Evolutionary conservation across 2,888 invertebrate species (phyloP), one percentile per base, ranked within the genome.

Genomic region (Drosophila tripunctata): DNA sequence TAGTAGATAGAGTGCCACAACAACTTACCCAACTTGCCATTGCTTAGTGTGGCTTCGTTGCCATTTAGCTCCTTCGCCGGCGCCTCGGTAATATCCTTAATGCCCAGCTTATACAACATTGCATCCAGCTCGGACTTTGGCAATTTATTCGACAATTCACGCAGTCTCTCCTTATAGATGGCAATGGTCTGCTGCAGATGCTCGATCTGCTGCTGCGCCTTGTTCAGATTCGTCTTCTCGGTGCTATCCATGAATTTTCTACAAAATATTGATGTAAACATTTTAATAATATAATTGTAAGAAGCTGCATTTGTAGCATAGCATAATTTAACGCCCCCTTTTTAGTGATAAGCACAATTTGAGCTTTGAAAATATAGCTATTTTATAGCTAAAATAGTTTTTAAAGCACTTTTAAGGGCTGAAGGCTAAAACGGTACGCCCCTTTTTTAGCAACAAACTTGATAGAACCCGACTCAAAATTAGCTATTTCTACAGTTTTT

Each of bases 191-290:
- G 93, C 91, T 98, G 98, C 78, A 98, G 91, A 81, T 95, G 94
- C 88, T 96, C 96, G 72, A 98, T 96, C 90, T 96, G 96, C 83
- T 97, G 95, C 87, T 98, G 96, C 52, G 98, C 93, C 89, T 97
- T 95, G 90, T 96, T 96, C 70, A 96, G 93, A 90, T 98, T 98
- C 62, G 97, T 96, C 90, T 96, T 96, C 60, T 97, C 97, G 55
- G 96, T 96, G 67, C 97, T 97, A 90, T 97, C 98, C 88, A 99
- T 93, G 92, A 98, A 99, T 88, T 97, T 94, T 91, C 96, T 96
- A 92, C 12, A 4, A 31, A 8, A 6, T 2, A 27, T n/a, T n/a
- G n/a, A 12, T 1, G 92, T n/a, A 3, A 33, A 17, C 2, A 31
- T 38, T 21, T 19, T 22, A 1, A n/a, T n/a, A n/a, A n/a, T n/a